Conservation (phyloP, 2,797 vertebrate species). For the Pipistrellus nathusii region DNA sequence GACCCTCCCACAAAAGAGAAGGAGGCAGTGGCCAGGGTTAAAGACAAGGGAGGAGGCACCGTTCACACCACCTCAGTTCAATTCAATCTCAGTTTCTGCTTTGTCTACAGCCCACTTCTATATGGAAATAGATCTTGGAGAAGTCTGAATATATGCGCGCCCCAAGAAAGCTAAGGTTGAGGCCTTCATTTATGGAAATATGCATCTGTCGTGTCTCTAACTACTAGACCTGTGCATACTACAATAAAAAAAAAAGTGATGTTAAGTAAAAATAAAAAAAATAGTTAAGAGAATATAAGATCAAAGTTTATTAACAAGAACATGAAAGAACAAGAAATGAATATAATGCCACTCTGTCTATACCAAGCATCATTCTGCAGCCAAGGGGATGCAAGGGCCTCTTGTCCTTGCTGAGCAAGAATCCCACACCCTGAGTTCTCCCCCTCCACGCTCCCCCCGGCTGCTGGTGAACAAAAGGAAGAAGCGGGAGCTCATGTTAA, state of each 20-base stretch:
- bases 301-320: slow-evolving; percentile 37
- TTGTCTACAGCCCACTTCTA: neutral
- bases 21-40: neutral
- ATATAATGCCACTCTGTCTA: neutral
- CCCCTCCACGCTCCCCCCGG: neutral
- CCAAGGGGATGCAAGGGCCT: neutral
- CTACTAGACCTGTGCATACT: neutral
- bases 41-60: slow-evolving; percentile 11
- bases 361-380: neutral
- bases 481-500: neutral
- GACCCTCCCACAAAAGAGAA: slow-evolving; percentile 35
- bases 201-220: neutral
- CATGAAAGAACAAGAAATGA: neutral
- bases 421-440: fast-evolving
- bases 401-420: neutral
- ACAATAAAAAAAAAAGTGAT: neutral
- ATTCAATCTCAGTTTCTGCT: neutral
- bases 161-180: neutral
- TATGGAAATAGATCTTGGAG: slow-evolving; percentile 8
- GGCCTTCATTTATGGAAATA: neutral
- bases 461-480: neutral
- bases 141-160: neutral
- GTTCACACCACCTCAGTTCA: neutral
- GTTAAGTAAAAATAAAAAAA: slow-evolving; percentile 44
- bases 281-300: slow-evolving; percentile 4